These are phyloP conservation scores for Sisor rabdophorus DNA, from an alignment of 2,113 vertebrate species.

Conservation along the genomic window DNA sequence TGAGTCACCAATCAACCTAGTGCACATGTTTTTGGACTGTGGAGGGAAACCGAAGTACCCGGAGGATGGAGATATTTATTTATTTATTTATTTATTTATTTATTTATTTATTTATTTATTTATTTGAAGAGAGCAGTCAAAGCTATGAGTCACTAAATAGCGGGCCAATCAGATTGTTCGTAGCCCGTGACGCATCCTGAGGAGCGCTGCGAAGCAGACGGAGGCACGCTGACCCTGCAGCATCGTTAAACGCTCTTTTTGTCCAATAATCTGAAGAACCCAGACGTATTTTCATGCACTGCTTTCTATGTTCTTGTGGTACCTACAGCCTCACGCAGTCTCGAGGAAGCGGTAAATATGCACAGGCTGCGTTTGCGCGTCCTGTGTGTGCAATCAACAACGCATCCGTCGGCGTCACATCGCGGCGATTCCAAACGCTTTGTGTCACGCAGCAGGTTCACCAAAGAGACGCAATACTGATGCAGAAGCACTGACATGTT, in stretches of 20 bases:
- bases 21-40: too few species aligned
- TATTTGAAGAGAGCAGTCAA: not conserved
- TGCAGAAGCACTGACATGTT: constrained; percentile 33
- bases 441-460: constrained; percentile 27
- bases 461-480: constrained; percentile 5
- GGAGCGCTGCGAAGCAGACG: not conserved
- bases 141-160: constrained; percentile 25
- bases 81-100: not conserved
- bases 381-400: constrained; percentile 30
- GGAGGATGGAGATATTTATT: not conserved
- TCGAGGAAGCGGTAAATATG: constrained; percentile 34
- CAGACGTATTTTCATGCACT: not conserved
- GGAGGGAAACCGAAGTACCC: too few species aligned
- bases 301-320: not conserved
- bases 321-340: not conserved
- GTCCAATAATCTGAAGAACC: not conserved
- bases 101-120: not conserved
- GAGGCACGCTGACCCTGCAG: constrained; percentile 1
- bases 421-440: constrained; percentile 34
- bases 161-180: not conserved
- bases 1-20: too few species aligned
- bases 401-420: constrained; percentile 26
- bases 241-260: not conserved
- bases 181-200: not conserved
- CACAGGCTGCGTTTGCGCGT: constrained; percentile 34